Conservation (phyloP, 2,113 vertebrate genomes). For the Alouatta palliata region DNA sequence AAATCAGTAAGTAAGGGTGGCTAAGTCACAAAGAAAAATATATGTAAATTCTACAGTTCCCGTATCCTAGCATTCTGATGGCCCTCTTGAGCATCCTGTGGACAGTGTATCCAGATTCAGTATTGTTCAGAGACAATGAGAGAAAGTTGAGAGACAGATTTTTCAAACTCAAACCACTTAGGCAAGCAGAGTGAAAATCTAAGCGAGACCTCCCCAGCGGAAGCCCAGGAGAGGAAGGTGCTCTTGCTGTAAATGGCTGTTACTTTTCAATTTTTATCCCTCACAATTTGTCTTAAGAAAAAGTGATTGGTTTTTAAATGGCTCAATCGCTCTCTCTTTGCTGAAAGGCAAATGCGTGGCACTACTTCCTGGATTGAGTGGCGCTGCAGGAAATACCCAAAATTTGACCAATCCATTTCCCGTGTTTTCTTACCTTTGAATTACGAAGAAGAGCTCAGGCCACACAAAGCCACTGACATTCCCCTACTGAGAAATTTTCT, state of each 20-base stretch:
- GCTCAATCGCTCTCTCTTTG: constrained; percentile 33
- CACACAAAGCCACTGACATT: constrained; percentile 89
- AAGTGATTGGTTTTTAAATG: constrained; percentile 42
- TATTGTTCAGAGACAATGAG: background rate
- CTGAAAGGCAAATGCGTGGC: background rate
- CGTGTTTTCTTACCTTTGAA: constrained; percentile 84
- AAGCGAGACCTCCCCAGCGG: background rate
- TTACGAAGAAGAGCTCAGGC: constrained; percentile 87
- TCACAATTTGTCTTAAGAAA: constrained; percentile 47
- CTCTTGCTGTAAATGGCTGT: constrained; percentile 2
- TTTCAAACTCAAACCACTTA: constrained; percentile 1
- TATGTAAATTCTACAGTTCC: background rate
- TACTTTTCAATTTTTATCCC: constrained; percentile 61
- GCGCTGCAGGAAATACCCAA: background rate
- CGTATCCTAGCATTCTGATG: background rate
- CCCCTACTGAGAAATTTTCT: constrained; percentile 90
- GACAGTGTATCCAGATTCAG: background rate
- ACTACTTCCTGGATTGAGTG: background rate
- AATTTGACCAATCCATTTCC: constrained; percentile 54
- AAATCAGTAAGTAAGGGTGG: background rate
- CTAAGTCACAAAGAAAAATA: background rate
- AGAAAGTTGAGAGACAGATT: background rate
- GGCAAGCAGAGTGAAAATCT: background rate
- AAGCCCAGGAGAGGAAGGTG: background rate
- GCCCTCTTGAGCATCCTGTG: background rate